Evolutionary conservation across 2,113 vertebrate genomes (phyloP), one percentile per base, ranked within the genome.

Genomic region (Oostethus manadensis): DNA sequence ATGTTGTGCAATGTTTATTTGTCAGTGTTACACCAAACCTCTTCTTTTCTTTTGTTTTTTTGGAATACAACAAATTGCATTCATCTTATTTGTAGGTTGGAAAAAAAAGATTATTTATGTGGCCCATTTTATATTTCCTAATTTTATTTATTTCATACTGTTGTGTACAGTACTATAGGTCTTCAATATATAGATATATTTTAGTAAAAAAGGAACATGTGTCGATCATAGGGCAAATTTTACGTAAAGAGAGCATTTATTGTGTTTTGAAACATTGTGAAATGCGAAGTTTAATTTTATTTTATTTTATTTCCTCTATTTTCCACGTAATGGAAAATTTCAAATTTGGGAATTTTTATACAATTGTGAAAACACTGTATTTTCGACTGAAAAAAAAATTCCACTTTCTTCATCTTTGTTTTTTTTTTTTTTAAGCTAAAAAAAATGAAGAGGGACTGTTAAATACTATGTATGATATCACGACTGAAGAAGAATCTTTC

Each of bases 101-200:
- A 95, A 67, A 74, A 77, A 84, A 66, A 68, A 93, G 92, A 92
- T 96, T 99, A 98, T 99, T 99, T 99, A 97, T 99, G 97, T 98
- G 94, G 94, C 94, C 97, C 97, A 97, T 99, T 99, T 98, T 98
- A 97, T 99, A 99, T 98, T 98, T 99, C 94, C 93, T 98, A 94
- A 98, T 98, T 99, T 99, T 97, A 98, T 99, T 99, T 99, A 98
- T 98, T 99, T 99, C 95, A 97, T 99, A 98, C 96, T 99, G 95
- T 99, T 98, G 95, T 98, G 96, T 98, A 98, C 95, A 99, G 96
- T 98, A 98, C 97, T 97, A 98, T 97, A 98, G 97, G 94, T 98
- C 96, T 98, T 99, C 97, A 97, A 98, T 97, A 99, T 97, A 98
- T 98, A 99, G 97, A 98, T 99, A 97, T 99, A 99, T 99, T 99